These are phyloP conservation scores for Labroides dimidiatus DNA, from an alignment of 2,797 vertebrate genomes.

Conservation along the genomic window DNA sequence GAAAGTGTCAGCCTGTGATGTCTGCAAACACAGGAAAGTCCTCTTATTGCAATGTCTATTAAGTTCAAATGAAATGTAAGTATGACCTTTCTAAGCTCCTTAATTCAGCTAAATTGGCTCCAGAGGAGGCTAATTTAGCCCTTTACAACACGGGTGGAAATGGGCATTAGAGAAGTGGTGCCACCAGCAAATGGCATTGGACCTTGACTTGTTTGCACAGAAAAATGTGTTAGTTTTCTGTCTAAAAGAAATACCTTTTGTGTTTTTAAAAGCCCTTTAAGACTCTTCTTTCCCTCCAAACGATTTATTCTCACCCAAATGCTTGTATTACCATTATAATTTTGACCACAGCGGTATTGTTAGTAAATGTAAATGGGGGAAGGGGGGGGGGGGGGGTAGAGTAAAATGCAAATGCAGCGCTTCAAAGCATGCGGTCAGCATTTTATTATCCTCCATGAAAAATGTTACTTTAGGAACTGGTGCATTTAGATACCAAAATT, in stretches of 20 bases:
- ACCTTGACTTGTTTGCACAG: slow-evolving; percentile 64
- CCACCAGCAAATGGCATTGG: slow-evolving; percentile 64
- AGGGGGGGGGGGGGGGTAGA: too few species aligned
- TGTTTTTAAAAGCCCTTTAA: slow-evolving; percentile 32
- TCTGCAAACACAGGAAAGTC: slow-evolving; percentile 58
- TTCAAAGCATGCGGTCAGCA: slow-evolving; percentile 66
- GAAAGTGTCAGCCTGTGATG: slow-evolving; percentile 52
- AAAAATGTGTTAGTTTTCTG: slow-evolving; percentile 53
- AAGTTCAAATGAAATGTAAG: slow-evolving; percentile 72
- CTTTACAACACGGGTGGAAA: slow-evolving; percentile 62
- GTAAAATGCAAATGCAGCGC: slow-evolving; percentile 73
- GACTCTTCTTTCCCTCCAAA: slow-evolving; percentile 13
- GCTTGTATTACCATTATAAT: slow-evolving; percentile 63
- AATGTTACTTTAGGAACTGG: slow-evolving; percentile 50
- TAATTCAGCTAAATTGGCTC: slow-evolving; percentile 76
- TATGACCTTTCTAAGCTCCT: slow-evolving; percentile 74
- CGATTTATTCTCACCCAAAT: slow-evolving; percentile 55
- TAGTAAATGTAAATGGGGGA: slow-evolving; percentile 75
- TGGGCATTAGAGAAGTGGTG: slow-evolving; percentile 61
- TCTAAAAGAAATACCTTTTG: slow-evolving; percentile 13
- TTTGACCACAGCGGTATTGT: slow-evolving; percentile 69
- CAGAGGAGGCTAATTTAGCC: slow-evolving; percentile 72
- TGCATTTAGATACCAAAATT: slow-evolving; percentile 47
- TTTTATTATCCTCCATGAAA: slow-evolving; percentile 75
- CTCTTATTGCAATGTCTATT: slow-evolving; percentile 52